Percentiles rank a stretch among this genome's conserved stretches.
phyloP scores from a whole-genome alignment of 1,140 invertebrate genomes.

The Bombus waltoni region DNA sequence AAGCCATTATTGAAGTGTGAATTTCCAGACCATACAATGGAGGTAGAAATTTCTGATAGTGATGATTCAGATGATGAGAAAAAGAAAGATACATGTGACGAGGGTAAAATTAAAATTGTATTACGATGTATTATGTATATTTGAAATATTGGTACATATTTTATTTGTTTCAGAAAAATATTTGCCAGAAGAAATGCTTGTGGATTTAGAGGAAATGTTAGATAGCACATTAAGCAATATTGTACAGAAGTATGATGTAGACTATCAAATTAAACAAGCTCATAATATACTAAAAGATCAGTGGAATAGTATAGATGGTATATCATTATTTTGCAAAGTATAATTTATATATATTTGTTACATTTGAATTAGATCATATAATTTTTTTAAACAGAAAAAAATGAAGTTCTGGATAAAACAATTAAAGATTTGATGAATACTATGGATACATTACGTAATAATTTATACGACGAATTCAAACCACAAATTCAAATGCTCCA shows the following conservation, averaged over 20 bases:
- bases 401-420: conserved; percentile 68
- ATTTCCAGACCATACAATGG: conserved; percentile 83
- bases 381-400: conserved; percentile 63
- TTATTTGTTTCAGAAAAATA: conserved; percentile 66
- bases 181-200: conserved; percentile 71
- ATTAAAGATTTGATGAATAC: conserved; percentile 71
- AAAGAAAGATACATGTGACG: conserved; percentile 51
- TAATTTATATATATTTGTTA: background rate
- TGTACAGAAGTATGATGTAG: conserved; percentile 74
- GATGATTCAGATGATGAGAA: conserved; percentile 81
- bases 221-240: conserved; percentile 68
- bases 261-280: conserved; percentile 75
- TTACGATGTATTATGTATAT: background rate
- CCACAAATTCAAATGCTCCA: conserved; percentile 74
- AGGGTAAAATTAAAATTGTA: conserved; percentile 44
- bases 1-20: conserved; percentile 80
- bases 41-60: conserved; percentile 84
- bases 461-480: conserved; percentile 75
- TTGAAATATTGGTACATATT: background rate
- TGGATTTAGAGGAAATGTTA: conserved; percentile 72
- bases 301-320: conserved; percentile 72
- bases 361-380: background rate
- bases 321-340: conserved; percentile 11
- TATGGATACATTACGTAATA: conserved; percentile 74
- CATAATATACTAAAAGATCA: conserved; percentile 66